These are phyloP conservation scores for Diaphora mendica DNA, from an alignment of 2,888 invertebrate species.

Conservation along the genomic window DNA sequence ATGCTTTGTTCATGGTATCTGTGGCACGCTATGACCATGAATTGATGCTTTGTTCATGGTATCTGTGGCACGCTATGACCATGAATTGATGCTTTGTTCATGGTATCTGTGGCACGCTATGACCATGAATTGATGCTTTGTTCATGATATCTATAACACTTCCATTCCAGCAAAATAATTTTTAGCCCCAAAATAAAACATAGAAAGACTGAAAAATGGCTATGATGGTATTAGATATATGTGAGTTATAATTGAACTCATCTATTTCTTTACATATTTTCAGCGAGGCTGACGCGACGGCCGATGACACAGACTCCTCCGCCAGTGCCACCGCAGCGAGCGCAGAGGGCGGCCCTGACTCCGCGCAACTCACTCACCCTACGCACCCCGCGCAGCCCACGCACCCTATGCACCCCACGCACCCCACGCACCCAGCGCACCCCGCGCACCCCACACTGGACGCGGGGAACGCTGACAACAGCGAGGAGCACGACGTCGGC, in stretches of 20 bases:
- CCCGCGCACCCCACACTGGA: constrained; percentile 17
- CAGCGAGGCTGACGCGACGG: constrained; percentile 29
- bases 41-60: too few relatives aligned
- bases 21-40: too few relatives aligned
- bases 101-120: too few relatives aligned
- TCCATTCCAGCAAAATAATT: too few relatives aligned
- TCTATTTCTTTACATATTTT: not conserved
- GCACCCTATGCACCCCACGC: constrained; percentile 18
- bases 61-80: too few relatives aligned
- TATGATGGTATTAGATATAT: not conserved
- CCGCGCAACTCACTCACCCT: constrained; percentile 12
- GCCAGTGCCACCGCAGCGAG: constrained; percentile 21
- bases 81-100: too few relatives aligned
- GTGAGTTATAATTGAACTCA: not conserved
- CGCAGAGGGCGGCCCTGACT: constrained; percentile 21
- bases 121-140: too few relatives aligned
- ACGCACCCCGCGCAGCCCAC: constrained; percentile 14
- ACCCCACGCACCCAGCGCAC: constrained; percentile 1
- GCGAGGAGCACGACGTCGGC: constrained; percentile 46
- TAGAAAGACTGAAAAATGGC: not conserved
- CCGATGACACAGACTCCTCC: constrained; percentile 19
- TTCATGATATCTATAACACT: too few relatives aligned
- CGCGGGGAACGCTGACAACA: constrained; percentile 21
- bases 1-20: too few relatives aligned
- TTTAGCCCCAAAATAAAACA: not conserved